Evolutionary conservation across 2,888 invertebrate genomes (phyloP).

Genomic region (Altica lythri): DNA sequence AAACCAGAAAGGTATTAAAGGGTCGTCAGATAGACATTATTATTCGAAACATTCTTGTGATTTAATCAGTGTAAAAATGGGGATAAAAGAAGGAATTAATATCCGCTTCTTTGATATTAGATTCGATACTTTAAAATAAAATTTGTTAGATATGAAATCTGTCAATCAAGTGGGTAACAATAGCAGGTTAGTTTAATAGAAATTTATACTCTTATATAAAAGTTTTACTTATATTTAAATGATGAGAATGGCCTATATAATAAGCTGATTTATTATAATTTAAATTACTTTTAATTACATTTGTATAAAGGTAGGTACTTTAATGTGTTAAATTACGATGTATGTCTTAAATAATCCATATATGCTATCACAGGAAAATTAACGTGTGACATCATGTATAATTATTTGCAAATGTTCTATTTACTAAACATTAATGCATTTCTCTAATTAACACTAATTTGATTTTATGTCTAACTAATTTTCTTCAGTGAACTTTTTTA

Average conservation of each 20-base stretch:
- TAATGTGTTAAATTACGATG: neutral
- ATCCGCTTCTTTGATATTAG: too few species aligned
- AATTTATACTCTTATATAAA: too few species aligned
- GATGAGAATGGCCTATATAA: too few species aligned
- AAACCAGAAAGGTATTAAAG: slow-evolving; percentile 16
- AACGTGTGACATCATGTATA: slow-evolving; percentile 1
- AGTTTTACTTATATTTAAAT: too few species aligned
- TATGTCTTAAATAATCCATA: neutral
- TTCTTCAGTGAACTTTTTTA: slow-evolving; percentile 5
- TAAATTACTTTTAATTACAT: too few species aligned
- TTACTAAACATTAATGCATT: slow-evolving; percentile 11
- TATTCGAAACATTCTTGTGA: slow-evolving; percentile 13
- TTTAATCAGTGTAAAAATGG: slow-evolving; percentile 16
- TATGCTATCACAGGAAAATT: neutral
- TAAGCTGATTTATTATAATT: too few species aligned
- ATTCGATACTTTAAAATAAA: too few species aligned
- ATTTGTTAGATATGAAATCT: too few species aligned
- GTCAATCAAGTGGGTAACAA: too few species aligned
- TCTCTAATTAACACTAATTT: slow-evolving; percentile 20
- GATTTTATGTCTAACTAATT: slow-evolving; percentile 15
- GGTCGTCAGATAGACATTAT: slow-evolving; percentile 19
- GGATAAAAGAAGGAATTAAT: too few species aligned
- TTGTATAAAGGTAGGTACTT: too few species aligned
- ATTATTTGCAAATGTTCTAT: slow-evolving; percentile 5
- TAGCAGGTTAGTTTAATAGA: too few species aligned